Conservation (phyloP, 2,888 invertebrate species). For the Xestia sexstrigata region DNA sequence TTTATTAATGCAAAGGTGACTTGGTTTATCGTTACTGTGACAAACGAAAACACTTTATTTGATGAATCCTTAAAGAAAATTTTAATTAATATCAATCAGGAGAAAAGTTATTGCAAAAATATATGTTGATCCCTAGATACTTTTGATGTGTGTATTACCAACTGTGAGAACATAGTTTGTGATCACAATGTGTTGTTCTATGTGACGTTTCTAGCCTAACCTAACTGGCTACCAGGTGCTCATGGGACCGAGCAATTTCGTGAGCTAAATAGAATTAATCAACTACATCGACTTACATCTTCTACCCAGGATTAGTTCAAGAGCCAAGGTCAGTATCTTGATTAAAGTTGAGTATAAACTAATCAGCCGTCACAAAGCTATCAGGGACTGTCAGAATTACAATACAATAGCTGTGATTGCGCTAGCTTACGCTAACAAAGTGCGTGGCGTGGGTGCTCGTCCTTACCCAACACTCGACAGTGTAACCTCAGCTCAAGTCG, state of each 20-base stretch:
- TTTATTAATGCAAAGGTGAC: too few species aligned
- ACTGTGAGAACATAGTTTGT: neutral
- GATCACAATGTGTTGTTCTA: neutral
- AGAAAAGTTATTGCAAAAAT: too few species aligned
- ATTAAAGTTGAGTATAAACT: constrained; percentile 1
- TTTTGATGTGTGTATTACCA: too few species aligned
- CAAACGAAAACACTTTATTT: too few species aligned
- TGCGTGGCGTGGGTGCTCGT: constrained; percentile 47
- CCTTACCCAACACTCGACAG: constrained; percentile 55
- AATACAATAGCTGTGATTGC: constrained; percentile 62
- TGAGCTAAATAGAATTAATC: neutral
- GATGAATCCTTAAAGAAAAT: too few species aligned
- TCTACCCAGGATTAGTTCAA: neutral
- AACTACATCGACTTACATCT: neutral
- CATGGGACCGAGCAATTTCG: too few species aligned
- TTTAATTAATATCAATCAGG: too few species aligned
- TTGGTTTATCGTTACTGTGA: too few species aligned
- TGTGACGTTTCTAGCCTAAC: neutral
- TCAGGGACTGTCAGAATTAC: constrained; percentile 41
- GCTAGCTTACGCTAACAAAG: constrained; percentile 34
- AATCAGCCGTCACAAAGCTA: constrained; percentile 1
- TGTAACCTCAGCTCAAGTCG: constrained; percentile 24
- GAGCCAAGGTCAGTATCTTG: neutral
- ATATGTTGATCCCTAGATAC: too few species aligned
- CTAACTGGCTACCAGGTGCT: neutral